These are phyloP conservation scores for Lepidocyrtinus sp. DNA, from an alignment of 2,888 invertebrate species.

Conservation along the genomic window DNA sequence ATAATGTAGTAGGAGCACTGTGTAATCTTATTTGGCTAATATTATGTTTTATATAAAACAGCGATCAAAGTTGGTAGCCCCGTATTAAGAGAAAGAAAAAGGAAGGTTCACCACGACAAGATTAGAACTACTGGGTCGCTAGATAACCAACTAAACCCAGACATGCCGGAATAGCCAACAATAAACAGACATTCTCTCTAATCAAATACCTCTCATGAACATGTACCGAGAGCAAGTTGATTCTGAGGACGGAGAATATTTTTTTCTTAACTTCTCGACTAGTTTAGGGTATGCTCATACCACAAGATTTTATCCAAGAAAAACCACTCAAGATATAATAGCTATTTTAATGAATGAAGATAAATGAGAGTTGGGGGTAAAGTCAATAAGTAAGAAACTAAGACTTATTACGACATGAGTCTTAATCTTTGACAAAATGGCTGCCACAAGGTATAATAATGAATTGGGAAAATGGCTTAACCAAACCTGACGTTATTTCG, in stretches of 20 bases:
- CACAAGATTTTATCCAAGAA: not conserved
- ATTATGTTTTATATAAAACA: slow-evolving; percentile 27
- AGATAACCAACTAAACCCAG: slow-evolving; percentile 55
- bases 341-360: slow-evolving; percentile 58
- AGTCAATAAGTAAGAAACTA: slow-evolving; percentile 26
- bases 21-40: slow-evolving; percentile 45
- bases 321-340: slow-evolving; percentile 25
- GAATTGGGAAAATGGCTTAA: not conserved
- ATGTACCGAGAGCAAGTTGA: not conserved
- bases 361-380: slow-evolving; percentile 44
- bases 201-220: not conserved
- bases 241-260: not conserved
- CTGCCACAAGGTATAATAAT: not conserved
- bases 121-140: slow-evolving; percentile 56
- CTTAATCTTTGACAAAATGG: slow-evolving; percentile 39
- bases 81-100: slow-evolving; percentile 1
- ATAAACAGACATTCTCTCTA: not conserved
- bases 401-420: slow-evolving; percentile 32
- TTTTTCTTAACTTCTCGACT: not conserved
- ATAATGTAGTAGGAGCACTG: slow-evolving; percentile 37
- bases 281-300: not conserved
- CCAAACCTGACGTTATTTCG: not conserved
- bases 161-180: slow-evolving; percentile 10
- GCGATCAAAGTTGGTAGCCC: not conserved
- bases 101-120: slow-evolving; percentile 48